phyloP scores from a whole-genome alignment of 2,113 vertebrate genomes.

The Seriola rivoliana region DNA sequence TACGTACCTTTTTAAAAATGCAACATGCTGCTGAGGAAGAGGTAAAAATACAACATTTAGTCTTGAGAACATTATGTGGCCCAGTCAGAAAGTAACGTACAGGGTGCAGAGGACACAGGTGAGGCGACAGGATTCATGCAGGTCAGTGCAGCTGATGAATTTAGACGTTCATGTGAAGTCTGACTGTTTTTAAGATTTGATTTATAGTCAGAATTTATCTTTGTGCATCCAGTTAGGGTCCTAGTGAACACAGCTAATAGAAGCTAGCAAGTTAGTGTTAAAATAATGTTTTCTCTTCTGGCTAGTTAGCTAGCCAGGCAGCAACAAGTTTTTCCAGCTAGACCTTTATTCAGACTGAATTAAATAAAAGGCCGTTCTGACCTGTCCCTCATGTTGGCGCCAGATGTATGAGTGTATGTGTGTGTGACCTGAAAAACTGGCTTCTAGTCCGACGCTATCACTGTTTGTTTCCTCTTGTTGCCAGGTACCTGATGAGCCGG shows the following conservation, averaged over 20 bases:
- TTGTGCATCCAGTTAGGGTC: no score
- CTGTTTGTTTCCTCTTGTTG: constrained; percentile 33
- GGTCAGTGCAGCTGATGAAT: neutral
- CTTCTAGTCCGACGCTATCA: neutral
- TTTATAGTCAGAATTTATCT: no score
- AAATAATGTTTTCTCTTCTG: no score
- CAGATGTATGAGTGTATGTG: constrained; percentile 1
- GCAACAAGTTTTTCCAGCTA: neutral
- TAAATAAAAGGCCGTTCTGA: neutral
- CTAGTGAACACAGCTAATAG: no score
- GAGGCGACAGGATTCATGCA: neutral
- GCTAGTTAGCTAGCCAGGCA: no score
- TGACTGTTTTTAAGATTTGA: neutral
- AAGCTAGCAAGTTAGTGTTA: no score
- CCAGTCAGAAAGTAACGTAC: no score
- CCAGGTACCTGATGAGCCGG: constrained; percentile 52
- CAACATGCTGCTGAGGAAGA: no score
- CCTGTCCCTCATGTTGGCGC: neutral
- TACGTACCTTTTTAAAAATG: no score
- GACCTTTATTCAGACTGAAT: neutral
- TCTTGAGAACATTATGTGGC: no score
- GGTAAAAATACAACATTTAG: no score
- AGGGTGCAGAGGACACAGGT: neutral
- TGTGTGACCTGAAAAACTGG: neutral
- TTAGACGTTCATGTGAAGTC: no score